Conservation (phyloP, 2,797 vertebrate species). For the Malacoraja senta region DNA sequence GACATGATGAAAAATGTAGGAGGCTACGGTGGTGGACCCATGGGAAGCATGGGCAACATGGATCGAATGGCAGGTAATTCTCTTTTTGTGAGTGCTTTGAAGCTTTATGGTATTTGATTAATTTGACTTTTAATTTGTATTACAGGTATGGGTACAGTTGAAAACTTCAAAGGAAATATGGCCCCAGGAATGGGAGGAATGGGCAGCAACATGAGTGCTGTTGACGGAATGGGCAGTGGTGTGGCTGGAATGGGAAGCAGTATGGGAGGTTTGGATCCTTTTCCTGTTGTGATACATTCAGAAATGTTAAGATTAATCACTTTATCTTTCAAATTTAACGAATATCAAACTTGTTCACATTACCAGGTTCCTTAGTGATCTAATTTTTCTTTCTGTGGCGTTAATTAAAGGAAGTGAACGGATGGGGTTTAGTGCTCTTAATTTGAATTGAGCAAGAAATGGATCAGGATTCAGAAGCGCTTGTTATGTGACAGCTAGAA, state of each 20-base stretch:
- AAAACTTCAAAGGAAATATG: conserved; percentile 48
- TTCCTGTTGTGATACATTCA: neutral
- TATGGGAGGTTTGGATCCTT: conserved; percentile 46
- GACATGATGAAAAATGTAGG: conserved; percentile 82
- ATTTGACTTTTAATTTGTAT: neutral
- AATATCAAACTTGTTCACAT: neutral
- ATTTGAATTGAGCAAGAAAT: neutral
- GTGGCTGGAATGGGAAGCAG: conserved; percentile 43
- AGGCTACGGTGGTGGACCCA: conserved; percentile 73
- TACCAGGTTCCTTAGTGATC: neutral
- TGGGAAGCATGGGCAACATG: conserved; percentile 68
- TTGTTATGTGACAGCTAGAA: no score
- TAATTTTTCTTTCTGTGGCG: neutral
- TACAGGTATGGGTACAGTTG: conserved; percentile 45
- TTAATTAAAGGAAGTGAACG: neutral
- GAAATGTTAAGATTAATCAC: neutral
- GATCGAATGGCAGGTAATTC: conserved; percentile 82
- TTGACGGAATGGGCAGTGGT: conserved; percentile 2
- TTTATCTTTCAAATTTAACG: neutral
- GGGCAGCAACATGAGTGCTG: conserved; percentile 30
- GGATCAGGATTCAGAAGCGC: neutral
- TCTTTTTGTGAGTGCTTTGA: neutral
- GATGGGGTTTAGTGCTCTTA: neutral
- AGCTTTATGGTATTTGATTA: conserved; percentile 11
- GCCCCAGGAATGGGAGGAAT: conserved; percentile 43